A percentile compares a stretch with the other conserved stretches of the same genome.
Conservation (phyloP, 2,888 invertebrate genomes). For the Pseudanteris insignis region DNA sequence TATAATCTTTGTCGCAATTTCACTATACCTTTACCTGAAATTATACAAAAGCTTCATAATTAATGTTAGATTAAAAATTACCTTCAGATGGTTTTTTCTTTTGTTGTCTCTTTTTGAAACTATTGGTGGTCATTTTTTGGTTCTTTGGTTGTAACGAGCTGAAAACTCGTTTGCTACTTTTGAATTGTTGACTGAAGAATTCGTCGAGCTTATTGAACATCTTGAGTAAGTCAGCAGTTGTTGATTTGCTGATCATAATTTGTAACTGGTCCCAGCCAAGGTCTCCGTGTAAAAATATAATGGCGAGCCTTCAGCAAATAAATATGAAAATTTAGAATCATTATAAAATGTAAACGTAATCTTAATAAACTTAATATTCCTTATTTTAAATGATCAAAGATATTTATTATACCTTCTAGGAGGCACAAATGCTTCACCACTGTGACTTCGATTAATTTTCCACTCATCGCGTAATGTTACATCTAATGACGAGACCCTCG, state of each 20-base stretch:
- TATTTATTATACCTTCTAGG: too few species aligned
- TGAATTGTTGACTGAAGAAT: constrained; percentile 98
- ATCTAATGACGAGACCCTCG: constrained; percentile 83
- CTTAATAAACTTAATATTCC: too few species aligned
- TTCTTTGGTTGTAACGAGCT: constrained; percentile 74
- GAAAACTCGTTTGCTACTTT: constrained; percentile 92
- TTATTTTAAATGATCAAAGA: too few species aligned
- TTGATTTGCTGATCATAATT: constrained; percentile 95
- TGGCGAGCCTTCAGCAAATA: constrained; percentile 78
- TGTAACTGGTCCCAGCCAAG: constrained; percentile 96
- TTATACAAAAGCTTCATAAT: too few species aligned
- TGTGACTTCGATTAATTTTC: constrained; percentile 72
- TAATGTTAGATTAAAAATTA: too few species aligned
- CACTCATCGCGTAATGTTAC: constrained; percentile 88
- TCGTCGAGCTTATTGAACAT: constrained; percentile 97
- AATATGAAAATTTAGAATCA: background rate
- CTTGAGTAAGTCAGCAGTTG: constrained; percentile 95
- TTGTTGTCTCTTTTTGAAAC: constrained; percentile 59
- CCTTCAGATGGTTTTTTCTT: constrained; percentile 65
- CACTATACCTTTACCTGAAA: too few species aligned
- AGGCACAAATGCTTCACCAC: constrained; percentile 70
- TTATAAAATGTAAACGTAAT: too few species aligned
- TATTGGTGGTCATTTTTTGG: constrained; percentile 58
- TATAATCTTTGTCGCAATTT: too few species aligned
- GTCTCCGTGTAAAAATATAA: constrained; percentile 91